Conservation (phyloP, 2,113 vertebrate species). For the Hoplias malabaricus region DNA sequence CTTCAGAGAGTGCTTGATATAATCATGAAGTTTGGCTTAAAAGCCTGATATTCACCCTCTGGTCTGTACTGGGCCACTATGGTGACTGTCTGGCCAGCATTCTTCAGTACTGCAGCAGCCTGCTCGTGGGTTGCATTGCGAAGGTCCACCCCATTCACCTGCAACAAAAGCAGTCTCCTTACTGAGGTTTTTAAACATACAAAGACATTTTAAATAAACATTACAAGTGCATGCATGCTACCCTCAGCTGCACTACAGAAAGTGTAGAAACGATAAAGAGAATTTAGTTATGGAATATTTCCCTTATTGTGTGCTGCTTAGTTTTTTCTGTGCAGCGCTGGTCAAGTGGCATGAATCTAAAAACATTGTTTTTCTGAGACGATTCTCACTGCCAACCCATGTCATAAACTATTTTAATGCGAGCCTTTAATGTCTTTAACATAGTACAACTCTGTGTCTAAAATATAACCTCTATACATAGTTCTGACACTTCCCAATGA, state of each 20-base stretch:
- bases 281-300: too few relatives aligned
- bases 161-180: not conserved
- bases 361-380: too few relatives aligned
- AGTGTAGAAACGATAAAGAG: not conserved
- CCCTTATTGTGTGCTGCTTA: too few relatives aligned
- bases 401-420: too few relatives aligned
- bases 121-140: conserved; percentile 93
- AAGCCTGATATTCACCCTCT: conserved; percentile 81
- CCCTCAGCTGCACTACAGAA: not conserved
- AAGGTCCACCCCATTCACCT: conserved; percentile 95
- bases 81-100: conserved; percentile 91
- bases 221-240: not conserved
- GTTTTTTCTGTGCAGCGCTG: too few relatives aligned
- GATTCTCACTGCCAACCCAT: too few relatives aligned
- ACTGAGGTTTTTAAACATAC: not conserved
- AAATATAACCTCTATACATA: too few relatives aligned
- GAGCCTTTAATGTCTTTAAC: too few relatives aligned
- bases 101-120: conserved; percentile 92
- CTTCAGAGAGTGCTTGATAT: not conserved
- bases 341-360: too few relatives aligned
- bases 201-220: not conserved
- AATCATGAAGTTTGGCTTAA: not conserved
- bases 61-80: conserved; percentile 94
- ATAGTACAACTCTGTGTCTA: too few relatives aligned
- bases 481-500: too few relatives aligned